Evolutionary conservation across 2,797 vertebrate species (phyloP), one percentile per base, ranked within the genome.

Genomic region (Argentina silus): DNA sequence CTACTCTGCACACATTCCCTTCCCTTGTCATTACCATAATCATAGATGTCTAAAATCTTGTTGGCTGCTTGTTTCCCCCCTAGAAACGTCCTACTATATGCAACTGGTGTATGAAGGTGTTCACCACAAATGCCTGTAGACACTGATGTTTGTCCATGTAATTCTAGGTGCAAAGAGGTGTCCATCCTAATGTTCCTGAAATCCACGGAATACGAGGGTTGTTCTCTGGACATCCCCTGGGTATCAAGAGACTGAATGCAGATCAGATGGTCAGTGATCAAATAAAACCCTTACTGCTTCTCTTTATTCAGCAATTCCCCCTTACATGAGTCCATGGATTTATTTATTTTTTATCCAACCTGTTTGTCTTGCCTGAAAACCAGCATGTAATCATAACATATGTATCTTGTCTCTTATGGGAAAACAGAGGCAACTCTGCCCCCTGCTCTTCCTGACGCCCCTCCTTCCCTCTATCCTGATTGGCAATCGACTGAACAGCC

Each of bases 391-490:
- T 36, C 27, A 36, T 36, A n/a, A n/a, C n/a, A n/a, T 12, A 51
- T 67, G 10, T 71, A 9, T 74, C 23, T 69, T 36, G 57, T 48
- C 61, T 36, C 27, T 17, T 44, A 15, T 42, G 70, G 7, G 42
- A 68, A 23, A 75, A 11, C 87, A 98, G 97, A 95, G 92, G 89
- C 88, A 88, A 60, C 87, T 98, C 74, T 95, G 96, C 85, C 90
- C 73, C 0, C 87, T 96, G 72, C 91, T 99, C 85, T 96, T 98
- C 83, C 93, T 99, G 68, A 97, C 95, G 0, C 90, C 95, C 0
- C 83, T 86, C 69, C 83, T 99, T 14, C 98, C 97, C 0, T 74
- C 87, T 0, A 83, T 93, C 64, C 14, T 96, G 70, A 84, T 98
- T 72, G 80, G 94, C 61, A 80, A 11, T 0, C 95, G 97, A 8